A percentile compares a stretch with the other conserved stretches of the same genome.
phyloP scores from a whole-genome alignment of 2,888 invertebrate species.

The Ormyrus pomaceus region DNA sequence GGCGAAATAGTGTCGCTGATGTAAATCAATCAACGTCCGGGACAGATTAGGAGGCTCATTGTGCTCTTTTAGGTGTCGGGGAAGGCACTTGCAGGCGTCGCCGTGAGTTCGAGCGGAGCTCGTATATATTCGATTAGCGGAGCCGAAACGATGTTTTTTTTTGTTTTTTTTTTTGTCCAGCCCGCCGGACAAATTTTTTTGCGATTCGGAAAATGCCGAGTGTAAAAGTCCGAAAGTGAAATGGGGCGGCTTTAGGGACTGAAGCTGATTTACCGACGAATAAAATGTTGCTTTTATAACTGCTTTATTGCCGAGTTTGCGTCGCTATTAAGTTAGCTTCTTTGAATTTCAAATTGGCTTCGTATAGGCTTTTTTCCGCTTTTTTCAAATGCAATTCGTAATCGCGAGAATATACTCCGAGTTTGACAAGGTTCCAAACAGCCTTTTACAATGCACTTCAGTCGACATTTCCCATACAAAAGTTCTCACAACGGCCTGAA shows the following conservation, averaged over 20 bases:
- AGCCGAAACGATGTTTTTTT: background rate
- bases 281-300: slow-evolving; percentile 2
- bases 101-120: slow-evolving; percentile 3
- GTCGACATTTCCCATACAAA: too few species aligned
- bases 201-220: background rate
- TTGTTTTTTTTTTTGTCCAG: background rate
- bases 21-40: slow-evolving; percentile 72
- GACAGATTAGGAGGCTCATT: slow-evolving; percentile 53
- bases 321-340: too few species aligned
- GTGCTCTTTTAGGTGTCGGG: slow-evolving; percentile 31
- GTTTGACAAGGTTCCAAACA: too few species aligned
- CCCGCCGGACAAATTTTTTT: too few species aligned
- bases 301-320: background rate
- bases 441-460: too few species aligned
- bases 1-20: slow-evolving; percentile 59
- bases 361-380: too few species aligned
- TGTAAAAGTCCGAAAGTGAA: slow-evolving; percentile 10
- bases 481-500: too few species aligned
- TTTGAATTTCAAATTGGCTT: too few species aligned
- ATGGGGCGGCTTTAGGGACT: background rate
- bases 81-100: slow-evolving; percentile 13
- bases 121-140: slow-evolving; percentile 46
- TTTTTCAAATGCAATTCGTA: too few species aligned
- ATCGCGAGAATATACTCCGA: too few species aligned
- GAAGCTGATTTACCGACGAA: slow-evolving; percentile 10